Conservation (phyloP, 2,888 invertebrate species). For the Lasioglossum marginatum region DNA sequence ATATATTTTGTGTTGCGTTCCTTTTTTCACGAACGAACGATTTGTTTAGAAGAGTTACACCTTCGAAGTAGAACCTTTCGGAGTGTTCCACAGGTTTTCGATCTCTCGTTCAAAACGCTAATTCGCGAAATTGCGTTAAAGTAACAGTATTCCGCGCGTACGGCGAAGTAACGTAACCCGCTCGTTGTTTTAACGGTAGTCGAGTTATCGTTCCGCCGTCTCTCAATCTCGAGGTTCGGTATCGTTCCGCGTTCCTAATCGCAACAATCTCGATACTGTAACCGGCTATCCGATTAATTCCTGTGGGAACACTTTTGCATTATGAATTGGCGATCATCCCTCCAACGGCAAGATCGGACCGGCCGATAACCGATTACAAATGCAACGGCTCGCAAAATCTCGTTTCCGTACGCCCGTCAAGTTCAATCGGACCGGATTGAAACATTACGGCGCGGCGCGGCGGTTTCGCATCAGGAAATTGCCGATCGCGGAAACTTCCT, state of each 20-base stretch:
- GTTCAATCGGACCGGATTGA: slow-evolving; percentile 42
- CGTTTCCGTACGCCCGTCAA: slow-evolving; percentile 13
- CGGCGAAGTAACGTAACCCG: slow-evolving; percentile 26
- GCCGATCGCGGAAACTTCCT: slow-evolving; percentile 45
- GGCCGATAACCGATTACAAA: slow-evolving; percentile 38
- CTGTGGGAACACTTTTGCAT: slow-evolving; percentile 47
- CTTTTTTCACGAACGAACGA: no score
- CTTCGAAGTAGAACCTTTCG: neutral
- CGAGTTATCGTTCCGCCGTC: slow-evolving; percentile 54
- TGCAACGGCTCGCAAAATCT: slow-evolving; percentile 22
- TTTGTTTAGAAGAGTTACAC: neutral
- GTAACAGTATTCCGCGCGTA: slow-evolving; percentile 52
- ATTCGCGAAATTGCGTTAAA: slow-evolving; percentile 46
- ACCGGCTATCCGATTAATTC: slow-evolving; percentile 48
- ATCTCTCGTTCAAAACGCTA: neutral
- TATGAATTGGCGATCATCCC: slow-evolving; percentile 40
- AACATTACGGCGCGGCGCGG: slow-evolving; percentile 15
- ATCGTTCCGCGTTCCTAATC: slow-evolving; percentile 63
- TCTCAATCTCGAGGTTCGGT: slow-evolving; percentile 47
- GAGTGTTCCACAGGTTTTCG: neutral
- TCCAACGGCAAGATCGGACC: slow-evolving; percentile 19
- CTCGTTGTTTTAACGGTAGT: slow-evolving; percentile 62
- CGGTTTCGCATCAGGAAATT: slow-evolving; percentile 39
- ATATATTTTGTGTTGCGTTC: no score
- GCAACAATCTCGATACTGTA: slow-evolving; percentile 40